A percentile compares a stretch with the other conserved stretches of the same genome.
Evolutionary conservation across 2,113 vertebrate genomes (phyloP).

Genomic region (Verasper variegatus): DNA sequence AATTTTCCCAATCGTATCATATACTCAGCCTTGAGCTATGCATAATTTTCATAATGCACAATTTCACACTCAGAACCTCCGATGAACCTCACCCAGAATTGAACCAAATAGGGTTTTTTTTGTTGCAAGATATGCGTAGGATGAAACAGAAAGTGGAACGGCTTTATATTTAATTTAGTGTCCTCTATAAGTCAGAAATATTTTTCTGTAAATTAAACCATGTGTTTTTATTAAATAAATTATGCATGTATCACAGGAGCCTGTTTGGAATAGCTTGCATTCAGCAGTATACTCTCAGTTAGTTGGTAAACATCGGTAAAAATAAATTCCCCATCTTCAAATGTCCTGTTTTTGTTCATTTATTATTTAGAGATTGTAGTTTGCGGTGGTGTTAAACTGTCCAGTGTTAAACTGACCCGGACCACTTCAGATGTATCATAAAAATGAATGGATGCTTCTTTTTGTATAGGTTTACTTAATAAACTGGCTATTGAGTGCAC

Average conservation of each 20-base stretch:
- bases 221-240: neutral
- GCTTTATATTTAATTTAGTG: conserved; percentile 1
- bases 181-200: neutral
- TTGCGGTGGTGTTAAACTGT: no score
- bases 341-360: no score
- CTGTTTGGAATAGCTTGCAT: neutral
- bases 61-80: conserved; percentile 39
- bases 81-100: conserved; percentile 33
- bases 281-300: no score
- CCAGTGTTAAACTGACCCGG: no score
- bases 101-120: neutral
- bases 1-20: conserved; percentile 36
- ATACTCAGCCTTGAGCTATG: conserved; percentile 37
- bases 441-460: no score
- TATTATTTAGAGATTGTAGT: no score
- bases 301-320: no score
- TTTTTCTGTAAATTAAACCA: neutral
- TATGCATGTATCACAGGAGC: neutral
- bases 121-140: neutral
- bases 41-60: conserved; percentile 29
- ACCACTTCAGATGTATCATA: no score
- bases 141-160: neutral
- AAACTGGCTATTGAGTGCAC: neutral
- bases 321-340: no score
- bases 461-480: neutral